Evolutionary conservation across 2,113 vertebrate species (phyloP).

Genomic region (Lophotis ruficrista): DNA sequence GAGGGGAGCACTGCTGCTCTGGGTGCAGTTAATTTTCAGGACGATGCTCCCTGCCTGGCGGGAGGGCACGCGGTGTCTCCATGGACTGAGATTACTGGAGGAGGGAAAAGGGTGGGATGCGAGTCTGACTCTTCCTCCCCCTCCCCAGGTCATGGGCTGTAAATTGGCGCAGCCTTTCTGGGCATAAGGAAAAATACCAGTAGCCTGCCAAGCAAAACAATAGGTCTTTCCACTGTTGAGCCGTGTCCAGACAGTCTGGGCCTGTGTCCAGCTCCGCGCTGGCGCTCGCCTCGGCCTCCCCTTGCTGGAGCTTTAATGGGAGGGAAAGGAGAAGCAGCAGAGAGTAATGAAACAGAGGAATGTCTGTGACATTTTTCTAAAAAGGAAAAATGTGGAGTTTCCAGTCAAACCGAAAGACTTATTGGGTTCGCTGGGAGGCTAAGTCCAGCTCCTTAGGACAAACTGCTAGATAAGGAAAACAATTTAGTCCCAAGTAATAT

Average conservation of each 20-base stretch:
- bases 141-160: conserved; percentile 76
- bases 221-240: conserved; percentile 79
- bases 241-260: conserved; percentile 81
- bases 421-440: conserved; percentile 73
- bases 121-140: conserved; percentile 75
- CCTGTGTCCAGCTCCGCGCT: conserved; percentile 74
- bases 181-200: conserved; percentile 79
- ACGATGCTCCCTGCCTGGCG: neutral
- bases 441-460: conserved; percentile 69
- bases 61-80: neutral
- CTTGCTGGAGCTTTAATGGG: conserved; percentile 53
- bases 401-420: conserved; percentile 77
- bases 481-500: conserved; percentile 56
- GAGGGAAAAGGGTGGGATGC: conserved; percentile 63
- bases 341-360: conserved; percentile 76
- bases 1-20: neutral
- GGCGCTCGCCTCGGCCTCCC: conserved; percentile 56
- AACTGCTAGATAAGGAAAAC: conserved; percentile 68
- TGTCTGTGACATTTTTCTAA: conserved; percentile 79
- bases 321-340: conserved; percentile 53
- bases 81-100: conserved; percentile 51
- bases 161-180: conserved; percentile 74
- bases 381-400: conserved; percentile 81
- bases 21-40: neutral
- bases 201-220: conserved; percentile 80